These are phyloP conservation scores for Trachops cirrhosus DNA, from an alignment of 2,797 vertebrate genomes.

Conservation along the genomic window DNA sequence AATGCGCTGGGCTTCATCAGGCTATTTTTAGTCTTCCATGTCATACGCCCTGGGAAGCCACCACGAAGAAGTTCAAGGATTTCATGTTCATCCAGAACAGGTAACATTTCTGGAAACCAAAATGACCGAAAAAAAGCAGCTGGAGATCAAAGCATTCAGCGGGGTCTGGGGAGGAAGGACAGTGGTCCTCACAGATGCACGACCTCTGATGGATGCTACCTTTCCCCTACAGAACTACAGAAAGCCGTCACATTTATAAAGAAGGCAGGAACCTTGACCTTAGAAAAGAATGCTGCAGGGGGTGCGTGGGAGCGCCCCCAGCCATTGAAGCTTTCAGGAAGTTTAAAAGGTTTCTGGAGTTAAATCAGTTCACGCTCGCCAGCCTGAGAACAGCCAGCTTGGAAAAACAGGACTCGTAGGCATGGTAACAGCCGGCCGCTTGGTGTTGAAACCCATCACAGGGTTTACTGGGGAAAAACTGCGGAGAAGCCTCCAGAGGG, in stretches of 20 bases:
- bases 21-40: conserved; percentile 52
- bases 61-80: background rate
- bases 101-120: conserved; percentile 21
- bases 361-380: conserved; percentile 54
- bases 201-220: background rate
- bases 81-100: background rate
- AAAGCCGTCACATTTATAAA: background rate
- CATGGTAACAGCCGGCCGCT: conserved; percentile 60
- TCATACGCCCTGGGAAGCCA: background rate
- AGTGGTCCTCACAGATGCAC: background rate
- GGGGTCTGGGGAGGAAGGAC: background rate
- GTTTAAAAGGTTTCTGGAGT: conserved; percentile 65
- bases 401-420: conserved; percentile 63
- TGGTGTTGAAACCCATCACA: conserved; percentile 10
- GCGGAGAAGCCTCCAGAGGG: background rate
- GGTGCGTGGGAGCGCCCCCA: background rate
- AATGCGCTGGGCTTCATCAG: conserved; percentile 25
- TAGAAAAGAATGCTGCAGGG: background rate
- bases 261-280: background rate
- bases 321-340: conserved; percentile 36
- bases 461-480: background rate
- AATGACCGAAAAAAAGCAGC: background rate
- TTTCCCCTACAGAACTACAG: background rate
- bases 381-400: conserved; percentile 47
- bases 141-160: background rate